phyloP scores from a whole-genome alignment of 64 coral and sea anemone genomes.

The Trachythela sp. region DNA sequence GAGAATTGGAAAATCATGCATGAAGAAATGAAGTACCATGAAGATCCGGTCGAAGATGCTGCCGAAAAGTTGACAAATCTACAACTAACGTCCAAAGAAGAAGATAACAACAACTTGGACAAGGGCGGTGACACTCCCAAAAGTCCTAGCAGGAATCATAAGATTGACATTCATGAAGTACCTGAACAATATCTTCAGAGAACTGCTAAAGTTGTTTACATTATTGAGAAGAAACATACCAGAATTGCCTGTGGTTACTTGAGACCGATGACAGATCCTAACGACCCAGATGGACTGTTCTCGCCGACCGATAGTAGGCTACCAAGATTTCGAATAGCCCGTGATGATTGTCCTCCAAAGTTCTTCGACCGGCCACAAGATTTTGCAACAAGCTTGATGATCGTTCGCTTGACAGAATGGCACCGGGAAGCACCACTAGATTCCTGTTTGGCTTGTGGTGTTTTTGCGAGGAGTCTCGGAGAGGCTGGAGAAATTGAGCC shows the following conservation, averaged over 20 bases:
- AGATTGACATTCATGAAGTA: conserved; percentile 45
- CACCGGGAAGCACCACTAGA: conserved; percentile 65
- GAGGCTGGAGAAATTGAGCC: conserved; percentile 97
- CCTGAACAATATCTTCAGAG: conserved; percentile 83
- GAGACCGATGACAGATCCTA: conserved; percentile 59
- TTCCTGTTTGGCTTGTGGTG: conserved; percentile 68
- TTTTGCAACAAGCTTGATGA: conserved; percentile 61
- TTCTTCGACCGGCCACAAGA: conserved; percentile 90
- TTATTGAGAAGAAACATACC: conserved; percentile 85
- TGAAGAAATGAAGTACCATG: conserved; percentile 55
- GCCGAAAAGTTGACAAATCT: neutral
- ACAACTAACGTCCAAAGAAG: neutral
- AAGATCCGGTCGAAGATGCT: conserved; percentile 37
- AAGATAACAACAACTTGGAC: neutral
- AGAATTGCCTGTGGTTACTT: conserved; percentile 73
- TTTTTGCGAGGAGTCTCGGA: conserved; percentile 73
- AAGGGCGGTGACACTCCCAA: neutral
- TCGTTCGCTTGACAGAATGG: conserved; percentile 83
- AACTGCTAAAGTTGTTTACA: conserved; percentile 80
- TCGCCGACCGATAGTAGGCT: conserved; percentile 78
- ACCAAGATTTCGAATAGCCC: conserved; percentile 74
- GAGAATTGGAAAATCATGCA: conserved; percentile 67
- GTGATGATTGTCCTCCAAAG: conserved; percentile 52
- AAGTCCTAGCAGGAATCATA: neutral
- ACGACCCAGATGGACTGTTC: conserved; percentile 58